Evolutionary conservation across 2,888 invertebrate genomes (phyloP).

Genomic region (Zygaena filipendulae): DNA sequence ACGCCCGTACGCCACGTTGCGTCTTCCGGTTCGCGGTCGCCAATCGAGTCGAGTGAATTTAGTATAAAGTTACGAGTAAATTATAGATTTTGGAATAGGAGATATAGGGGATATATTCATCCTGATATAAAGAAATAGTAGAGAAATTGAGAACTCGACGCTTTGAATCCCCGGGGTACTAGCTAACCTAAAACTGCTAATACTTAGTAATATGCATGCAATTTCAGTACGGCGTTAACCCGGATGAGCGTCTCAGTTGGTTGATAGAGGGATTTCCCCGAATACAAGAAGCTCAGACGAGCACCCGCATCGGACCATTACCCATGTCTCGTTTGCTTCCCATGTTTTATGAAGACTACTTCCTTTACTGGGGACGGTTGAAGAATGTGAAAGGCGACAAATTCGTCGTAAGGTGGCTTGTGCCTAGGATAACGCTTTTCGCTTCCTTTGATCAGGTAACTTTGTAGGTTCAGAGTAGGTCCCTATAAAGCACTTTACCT

Average conservation of each 20-base stretch:
- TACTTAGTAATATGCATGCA: too few relatives aligned
- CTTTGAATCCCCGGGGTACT: too few relatives aligned
- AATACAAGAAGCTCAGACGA: conserved; percentile 58
- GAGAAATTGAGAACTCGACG: too few relatives aligned
- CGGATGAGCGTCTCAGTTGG: conserved; percentile 45
- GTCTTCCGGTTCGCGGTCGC: too few relatives aligned
- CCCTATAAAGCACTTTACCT: not conserved
- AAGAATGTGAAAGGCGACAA: conserved; percentile 42
- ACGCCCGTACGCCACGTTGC: too few relatives aligned
- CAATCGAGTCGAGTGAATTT: too few relatives aligned
- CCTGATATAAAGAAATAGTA: too few relatives aligned
- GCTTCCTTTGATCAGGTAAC: conserved; percentile 71
- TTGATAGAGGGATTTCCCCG: conserved; percentile 53
- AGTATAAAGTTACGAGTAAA: too few relatives aligned
- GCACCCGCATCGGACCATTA: conserved; percentile 55
- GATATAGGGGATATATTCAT: too few relatives aligned
- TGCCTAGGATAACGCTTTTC: conserved; percentile 67
- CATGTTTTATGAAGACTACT: conserved; percentile 71
- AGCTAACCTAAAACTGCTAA: too few relatives aligned
- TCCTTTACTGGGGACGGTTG: conserved; percentile 72
- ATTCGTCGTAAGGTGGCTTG: conserved; percentile 68
- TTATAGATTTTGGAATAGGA: too few relatives aligned
- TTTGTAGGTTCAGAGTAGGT: not conserved
- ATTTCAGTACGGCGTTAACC: conserved; percentile 57
- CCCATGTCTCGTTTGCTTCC: conserved; percentile 61